Evolutionary conservation across 1,140 invertebrate species (phyloP).

Genomic region (Thalassaphorura encarpata): DNA sequence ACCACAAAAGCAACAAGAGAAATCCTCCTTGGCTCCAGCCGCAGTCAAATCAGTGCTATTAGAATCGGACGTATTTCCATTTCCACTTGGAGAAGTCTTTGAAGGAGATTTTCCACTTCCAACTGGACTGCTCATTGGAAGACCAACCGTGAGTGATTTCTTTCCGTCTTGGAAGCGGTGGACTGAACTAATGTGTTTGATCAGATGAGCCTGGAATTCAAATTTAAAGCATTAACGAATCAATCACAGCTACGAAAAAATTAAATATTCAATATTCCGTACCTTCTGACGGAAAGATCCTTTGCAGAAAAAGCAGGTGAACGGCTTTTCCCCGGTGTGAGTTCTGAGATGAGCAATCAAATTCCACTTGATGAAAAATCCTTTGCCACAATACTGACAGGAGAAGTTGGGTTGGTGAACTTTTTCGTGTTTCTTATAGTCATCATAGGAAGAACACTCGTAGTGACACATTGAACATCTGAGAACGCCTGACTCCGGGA

Average conservation of each 20-base stretch:
- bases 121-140: no score
- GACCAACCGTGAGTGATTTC: constrained; percentile 9
- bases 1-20: constrained; percentile 33
- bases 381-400: constrained; percentile 32
- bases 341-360: constrained; percentile 40
- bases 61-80: constrained; percentile 20
- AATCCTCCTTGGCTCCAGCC: constrained; percentile 26
- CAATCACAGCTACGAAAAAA: neutral
- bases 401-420: constrained; percentile 33
- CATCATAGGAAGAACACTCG: constrained; percentile 32
- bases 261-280: constrained; percentile 8
- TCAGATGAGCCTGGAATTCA: constrained; percentile 27
- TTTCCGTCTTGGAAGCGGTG: constrained; percentile 31
- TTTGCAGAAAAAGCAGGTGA: constrained; percentile 45
- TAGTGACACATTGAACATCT: constrained; percentile 33
- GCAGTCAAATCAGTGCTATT: constrained; percentile 4
- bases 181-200: constrained; percentile 31
- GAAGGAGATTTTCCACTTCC: neutral
- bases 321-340: constrained; percentile 45
- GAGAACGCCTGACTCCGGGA: constrained; percentile 29
- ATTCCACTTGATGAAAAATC: constrained; percentile 34
- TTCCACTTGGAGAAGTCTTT: neutral
- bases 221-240: neutral
- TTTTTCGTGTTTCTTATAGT: constrained; percentile 34
- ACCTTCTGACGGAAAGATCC: constrained; percentile 43